phyloP scores from a whole-genome alignment of 2,888 invertebrate species.

The Tetranychus piercei region DNA sequence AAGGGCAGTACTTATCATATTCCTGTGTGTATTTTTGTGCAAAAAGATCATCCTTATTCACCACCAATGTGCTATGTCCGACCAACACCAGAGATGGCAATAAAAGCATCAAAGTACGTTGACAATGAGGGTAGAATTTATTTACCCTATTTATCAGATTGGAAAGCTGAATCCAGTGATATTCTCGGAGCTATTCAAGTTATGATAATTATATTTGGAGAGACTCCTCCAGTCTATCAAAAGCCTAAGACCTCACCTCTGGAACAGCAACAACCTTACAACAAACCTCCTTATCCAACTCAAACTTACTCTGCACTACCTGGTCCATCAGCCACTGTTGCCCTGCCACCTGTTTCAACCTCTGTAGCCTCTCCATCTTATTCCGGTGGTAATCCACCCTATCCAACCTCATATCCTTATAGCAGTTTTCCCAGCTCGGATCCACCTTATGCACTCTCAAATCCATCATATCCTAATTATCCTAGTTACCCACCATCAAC shows the following conservation, averaged over 20 bases:
- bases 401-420: conserved; percentile 17
- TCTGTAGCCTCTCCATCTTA: conserved; percentile 13
- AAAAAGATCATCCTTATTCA: conserved; percentile 90
- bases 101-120: conserved; percentile 81
- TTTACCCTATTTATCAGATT: conserved; percentile 86
- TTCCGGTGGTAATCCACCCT: conserved; percentile 23
- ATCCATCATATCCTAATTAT: conserved; percentile 16
- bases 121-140: conserved; percentile 89
- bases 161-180: conserved; percentile 46
- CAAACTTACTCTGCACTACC: neutral
- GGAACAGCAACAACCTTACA: conserved; percentile 1
- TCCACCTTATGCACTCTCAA: conserved; percentile 18
- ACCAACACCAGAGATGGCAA: conserved; percentile 84
- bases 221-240: conserved; percentile 66
- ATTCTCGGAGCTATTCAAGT: conserved; percentile 70
- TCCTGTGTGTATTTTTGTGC: conserved; percentile 83
- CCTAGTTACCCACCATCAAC: conserved; percentile 15
- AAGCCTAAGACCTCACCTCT: conserved; percentile 26
- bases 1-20: conserved; percentile 83
- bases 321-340: neutral
- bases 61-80: conserved; percentile 73
- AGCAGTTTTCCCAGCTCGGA: conserved; percentile 14
- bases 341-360: neutral
- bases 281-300: conserved; percentile 12
- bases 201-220: conserved; percentile 78